Evolutionary conservation across 1,140 invertebrate species (phyloP), one percentile per base, ranked within the genome.

Genomic region (Adelges cooleyi): DNA sequence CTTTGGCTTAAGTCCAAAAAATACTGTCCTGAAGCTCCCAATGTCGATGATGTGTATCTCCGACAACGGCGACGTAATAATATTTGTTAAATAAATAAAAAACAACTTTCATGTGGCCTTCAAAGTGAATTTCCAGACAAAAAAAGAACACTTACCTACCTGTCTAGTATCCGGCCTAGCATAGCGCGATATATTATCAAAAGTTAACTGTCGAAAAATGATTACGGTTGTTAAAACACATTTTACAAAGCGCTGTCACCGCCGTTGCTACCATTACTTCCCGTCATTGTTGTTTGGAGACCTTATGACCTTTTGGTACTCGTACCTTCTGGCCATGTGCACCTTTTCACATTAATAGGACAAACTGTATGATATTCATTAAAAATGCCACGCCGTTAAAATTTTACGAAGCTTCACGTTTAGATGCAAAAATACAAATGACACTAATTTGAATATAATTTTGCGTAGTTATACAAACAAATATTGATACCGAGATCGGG

Each of bases 241-340:
- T 59, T n/a, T 3, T 59, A 59, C 18, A 33, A 22, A 38, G 44
- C 22, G n/a, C 40, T 15, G 36, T 9, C 33, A 8, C 20, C 11
- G 5, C 11, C 29, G 29, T 33, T 11, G 29, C 11, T 33, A 11
- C 2, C 44, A 15, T 22, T 40, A 62, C 56, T 62, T 62, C 56
- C 56, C 40, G 56, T 46, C 56, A 62, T 62, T 62, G 56, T 62
- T 62, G 40, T 62, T 48, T 25, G 23, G 18, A 48, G 56, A 62
- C 56, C 56, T 62, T 62, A 46, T 62, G 56, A 62, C 56, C 56
- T n/a, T n/a, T n/a, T n/a, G n/a, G n/a, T n/a, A n/a, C n/a, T n/a
- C n/a, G n/a, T n/a, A n/a, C n/a, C 56, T 62, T 48, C 46, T 38
- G 29, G 46, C 42, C 22, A 33, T 33, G 11, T 33, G 29, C 11